Evolutionary conservation across 2,113 vertebrate genomes (phyloP).

Genomic region (Taxidea taxus): DNA sequence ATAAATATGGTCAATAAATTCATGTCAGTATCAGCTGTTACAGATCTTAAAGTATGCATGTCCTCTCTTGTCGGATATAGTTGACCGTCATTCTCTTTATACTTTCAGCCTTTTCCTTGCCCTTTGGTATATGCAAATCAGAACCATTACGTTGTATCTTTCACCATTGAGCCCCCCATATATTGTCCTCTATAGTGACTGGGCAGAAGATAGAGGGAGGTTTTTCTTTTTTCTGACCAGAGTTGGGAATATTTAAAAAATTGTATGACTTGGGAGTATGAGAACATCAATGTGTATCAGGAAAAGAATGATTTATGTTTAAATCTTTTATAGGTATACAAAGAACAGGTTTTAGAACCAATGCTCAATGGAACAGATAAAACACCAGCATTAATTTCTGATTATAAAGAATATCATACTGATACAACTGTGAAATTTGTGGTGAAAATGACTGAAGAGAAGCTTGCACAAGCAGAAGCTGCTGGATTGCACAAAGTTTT

Average conservation of each 20-base stretch:
- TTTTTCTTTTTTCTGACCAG: background rate
- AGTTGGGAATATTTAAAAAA: background rate
- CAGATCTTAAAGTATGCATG: background rate
- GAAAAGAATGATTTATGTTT: constrained; percentile 1
- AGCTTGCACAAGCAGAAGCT: constrained; percentile 96
- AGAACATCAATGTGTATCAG: constrained; percentile 16
- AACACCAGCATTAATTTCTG: constrained; percentile 95
- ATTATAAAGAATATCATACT: constrained; percentile 99
- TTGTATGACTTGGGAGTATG: background rate
- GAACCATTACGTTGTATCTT: background rate
- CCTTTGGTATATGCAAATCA: background rate
- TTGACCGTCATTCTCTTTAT: background rate
- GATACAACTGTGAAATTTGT: constrained; percentile 98
- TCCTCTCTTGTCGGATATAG: background rate
- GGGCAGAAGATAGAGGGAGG: background rate
- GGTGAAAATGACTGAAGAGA: constrained; percentile 98
- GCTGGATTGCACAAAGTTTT: constrained; percentile 98
- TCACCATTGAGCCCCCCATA: background rate
- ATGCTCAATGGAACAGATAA: constrained; percentile 98
- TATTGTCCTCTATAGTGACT: background rate
- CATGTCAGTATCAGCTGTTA: background rate
- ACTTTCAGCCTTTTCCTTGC: background rate
- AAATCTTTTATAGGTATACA: constrained; percentile 89
- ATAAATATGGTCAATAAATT: background rate
- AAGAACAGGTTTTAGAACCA: constrained; percentile 97